Conservation (phyloP, 2,888 invertebrate species). For the Pollenia amentaria region DNA sequence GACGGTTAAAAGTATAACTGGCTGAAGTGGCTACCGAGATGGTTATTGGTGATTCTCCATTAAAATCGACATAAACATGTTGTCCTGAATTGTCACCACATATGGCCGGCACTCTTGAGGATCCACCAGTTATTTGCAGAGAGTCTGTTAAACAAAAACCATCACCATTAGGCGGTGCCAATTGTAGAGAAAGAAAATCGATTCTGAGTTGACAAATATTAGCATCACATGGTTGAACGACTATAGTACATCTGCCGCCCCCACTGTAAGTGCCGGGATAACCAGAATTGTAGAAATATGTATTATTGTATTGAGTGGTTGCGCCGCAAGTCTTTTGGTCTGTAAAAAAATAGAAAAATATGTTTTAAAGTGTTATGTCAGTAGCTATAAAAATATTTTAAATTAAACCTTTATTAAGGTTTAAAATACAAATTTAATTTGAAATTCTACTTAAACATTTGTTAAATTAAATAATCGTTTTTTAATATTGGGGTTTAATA, state of each 20-base stretch:
- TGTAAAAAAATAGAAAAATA: constrained; percentile 80
- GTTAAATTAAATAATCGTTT: too few species aligned
- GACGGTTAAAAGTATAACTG: constrained; percentile 87
- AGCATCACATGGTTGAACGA: constrained; percentile 89
- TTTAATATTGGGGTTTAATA: too few species aligned
- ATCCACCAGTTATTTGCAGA: constrained; percentile 89
- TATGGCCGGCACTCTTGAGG: constrained; percentile 88
- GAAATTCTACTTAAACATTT: too few species aligned
- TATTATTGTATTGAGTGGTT: constrained; percentile 90
- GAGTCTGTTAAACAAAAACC: constrained; percentile 90
- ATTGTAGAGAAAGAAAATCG: constrained; percentile 90
- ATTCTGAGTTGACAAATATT: constrained; percentile 88
- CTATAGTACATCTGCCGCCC: constrained; percentile 89
- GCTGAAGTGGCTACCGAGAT: constrained; percentile 88
- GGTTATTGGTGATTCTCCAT: constrained; percentile 88
- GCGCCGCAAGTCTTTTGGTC: constrained; percentile 90
- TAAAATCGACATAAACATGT: constrained; percentile 91
- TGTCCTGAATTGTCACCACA: constrained; percentile 94
- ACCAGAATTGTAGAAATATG: constrained; percentile 92
- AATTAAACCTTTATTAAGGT: too few species aligned
- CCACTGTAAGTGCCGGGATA: constrained; percentile 90
- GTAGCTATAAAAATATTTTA: too few species aligned
- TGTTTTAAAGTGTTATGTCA: not conserved
- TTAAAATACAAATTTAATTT: too few species aligned
- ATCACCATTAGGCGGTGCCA: constrained; percentile 90